These are phyloP conservation scores for Pipistrellus pipistrellus DNA, from an alignment of 2,797 vertebrate genomes.

Conservation along the genomic window DNA sequence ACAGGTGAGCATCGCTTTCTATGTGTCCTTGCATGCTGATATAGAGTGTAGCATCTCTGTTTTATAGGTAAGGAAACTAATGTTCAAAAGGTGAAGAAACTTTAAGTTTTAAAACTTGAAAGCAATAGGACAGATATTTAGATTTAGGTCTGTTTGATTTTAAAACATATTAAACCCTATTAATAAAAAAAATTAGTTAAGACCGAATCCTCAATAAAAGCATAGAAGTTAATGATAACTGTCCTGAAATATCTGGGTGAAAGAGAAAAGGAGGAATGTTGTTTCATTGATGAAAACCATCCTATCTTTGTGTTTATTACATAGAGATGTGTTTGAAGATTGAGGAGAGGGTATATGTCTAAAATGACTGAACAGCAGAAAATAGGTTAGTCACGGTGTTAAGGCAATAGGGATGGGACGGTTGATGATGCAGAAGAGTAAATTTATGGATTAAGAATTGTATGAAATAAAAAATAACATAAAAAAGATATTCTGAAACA, in stretches of 20 bases:
- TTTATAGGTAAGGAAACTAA: background rate
- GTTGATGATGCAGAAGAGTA: background rate
- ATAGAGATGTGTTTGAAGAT: background rate
- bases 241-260: background rate
- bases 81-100: background rate
- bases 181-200: background rate
- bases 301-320: background rate
- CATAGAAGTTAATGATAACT: background rate
- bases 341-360: background rate
- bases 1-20: background rate
- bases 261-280: background rate
- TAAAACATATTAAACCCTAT: background rate
- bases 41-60: background rate
- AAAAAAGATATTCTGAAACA: background rate
- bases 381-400: background rate
- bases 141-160: background rate
- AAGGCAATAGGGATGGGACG: background rate
- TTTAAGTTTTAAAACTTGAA: conserved; percentile 17
- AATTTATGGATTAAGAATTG: background rate
- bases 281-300: background rate
- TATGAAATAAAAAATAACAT: background rate
- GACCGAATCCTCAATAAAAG: background rate
- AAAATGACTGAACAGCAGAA: background rate
- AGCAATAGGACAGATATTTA: background rate
- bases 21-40: background rate